Evolutionary conservation across 2,888 invertebrate species (phyloP), one percentile per base, ranked within the genome.

Genomic region (Mythimna vitellina): DNA sequence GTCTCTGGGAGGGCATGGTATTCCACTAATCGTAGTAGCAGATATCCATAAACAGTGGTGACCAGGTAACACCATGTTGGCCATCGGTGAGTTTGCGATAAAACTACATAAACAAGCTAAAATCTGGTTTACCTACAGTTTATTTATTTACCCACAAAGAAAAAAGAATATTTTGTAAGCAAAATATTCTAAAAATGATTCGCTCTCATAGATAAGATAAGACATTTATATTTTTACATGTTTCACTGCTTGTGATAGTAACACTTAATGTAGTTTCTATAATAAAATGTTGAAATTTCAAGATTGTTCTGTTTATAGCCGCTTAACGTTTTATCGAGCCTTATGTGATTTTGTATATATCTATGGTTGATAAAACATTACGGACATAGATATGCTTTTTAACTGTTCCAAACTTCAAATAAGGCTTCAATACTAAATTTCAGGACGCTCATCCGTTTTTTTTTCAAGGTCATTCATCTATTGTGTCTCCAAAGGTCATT

Each of bases 231-330:
- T 60, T 69, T 65, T 29, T 51, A 68, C 22, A 70, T 53, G 51
- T 70, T 70, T 82, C 65, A 67, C 62, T 56, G 38, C 74, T 63
- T n/a, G 32, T 65, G 80, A 80, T 83, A 79, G 66, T n/a, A 51
- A 35, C 53, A 70, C 49, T 65, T 62, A 61, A 25, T 71, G 32
- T 66, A 70, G 58, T 70, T 76, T 57, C 53, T 64, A 67, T 80
- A 80, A 49, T 76, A 68, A 72, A 69, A 32, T 32, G 38, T 29
- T 49, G n/a, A 14, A 65, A 67, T 53, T 62, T 42, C 22, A 38
- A 77, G 66, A 80, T 80, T 53, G 49, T 51, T 14, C 8, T 53
- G 54, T 81, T 80, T 65, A 73, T 65, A 25, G 65, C 57, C 54
- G n/a, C 32, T 73, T 38, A 65, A 73, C 22, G 17, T 42, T 29